Percentiles rank a stretch among this genome's conserved stretches.
phyloP scores from a whole-genome alignment of 2,113 vertebrate genomes.

The Serilophus lunatus region DNA sequence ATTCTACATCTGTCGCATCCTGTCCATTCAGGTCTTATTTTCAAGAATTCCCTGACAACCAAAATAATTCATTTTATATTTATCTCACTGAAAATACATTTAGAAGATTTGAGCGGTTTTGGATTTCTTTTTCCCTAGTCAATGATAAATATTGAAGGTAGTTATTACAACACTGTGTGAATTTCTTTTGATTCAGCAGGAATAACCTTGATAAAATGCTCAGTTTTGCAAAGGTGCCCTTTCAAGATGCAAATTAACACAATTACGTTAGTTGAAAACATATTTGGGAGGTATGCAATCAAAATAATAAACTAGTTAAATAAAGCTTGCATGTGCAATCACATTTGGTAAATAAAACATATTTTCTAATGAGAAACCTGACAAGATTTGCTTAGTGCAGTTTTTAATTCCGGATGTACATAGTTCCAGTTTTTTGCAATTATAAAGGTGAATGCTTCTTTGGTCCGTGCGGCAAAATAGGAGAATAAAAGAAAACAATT shows the following conservation, averaged over 20 bases:
- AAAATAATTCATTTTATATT: not conserved
- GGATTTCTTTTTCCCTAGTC: not conserved
- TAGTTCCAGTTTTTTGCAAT: not conserved
- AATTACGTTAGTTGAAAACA: constrained; percentile 72
- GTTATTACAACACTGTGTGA: not conserved
- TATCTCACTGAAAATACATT: not conserved
- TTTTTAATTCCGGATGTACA: not conserved
- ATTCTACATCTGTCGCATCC: not conserved
- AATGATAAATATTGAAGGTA: constrained; percentile 11
- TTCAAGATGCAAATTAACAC: constrained; percentile 71
- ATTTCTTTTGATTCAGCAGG: constrained; percentile 36
- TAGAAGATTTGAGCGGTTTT: not conserved
- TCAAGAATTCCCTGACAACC: not conserved
- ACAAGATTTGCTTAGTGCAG: not conserved
- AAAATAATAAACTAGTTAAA: constrained; percentile 72
- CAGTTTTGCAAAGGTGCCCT: constrained; percentile 50
- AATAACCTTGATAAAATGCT: constrained; percentile 42
- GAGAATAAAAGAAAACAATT: not conserved
- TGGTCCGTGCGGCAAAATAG: not conserved
- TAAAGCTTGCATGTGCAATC: constrained; percentile 49
- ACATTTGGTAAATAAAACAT: constrained; percentile 61
- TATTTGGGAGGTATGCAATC: constrained; percentile 69
- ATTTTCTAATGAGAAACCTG: constrained; percentile 60
- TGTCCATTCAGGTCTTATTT: not conserved
- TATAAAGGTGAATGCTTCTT: not conserved